Evolutionary conservation across 2,113 vertebrate species (phyloP), one percentile per base, ranked within the genome.

Genomic region (Passer domesticus): DNA sequence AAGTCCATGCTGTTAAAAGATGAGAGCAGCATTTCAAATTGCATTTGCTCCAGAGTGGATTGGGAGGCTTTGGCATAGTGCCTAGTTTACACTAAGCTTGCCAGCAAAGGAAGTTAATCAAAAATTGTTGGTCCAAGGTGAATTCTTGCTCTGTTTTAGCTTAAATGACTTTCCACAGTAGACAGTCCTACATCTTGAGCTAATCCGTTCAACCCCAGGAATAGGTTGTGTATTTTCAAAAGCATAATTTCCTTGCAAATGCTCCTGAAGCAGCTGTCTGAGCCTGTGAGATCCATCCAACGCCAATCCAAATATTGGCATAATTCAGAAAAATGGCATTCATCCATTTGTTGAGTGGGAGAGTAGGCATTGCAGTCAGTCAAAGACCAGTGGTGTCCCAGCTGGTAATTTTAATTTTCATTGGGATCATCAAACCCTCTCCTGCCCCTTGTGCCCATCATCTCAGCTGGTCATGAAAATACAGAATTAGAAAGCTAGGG

Each of bases 31-130:
- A 67, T 59, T 95, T 72, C 78, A 72, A 50, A 72, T 30, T 82
- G 20, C 41, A 25, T 79, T 93, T 76, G 37, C 39, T 91, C 52
- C 76, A 55, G 52, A 78, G 81, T 78, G 73, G 43, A 46, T 33
- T 74, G 78, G 62, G 82, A 94, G 64, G 62, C 56, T 72, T 88
- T 94, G 95, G 90, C 94, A 20, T 3, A 50, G 74, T 1, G 43
- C 77, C 93, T 53, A 14, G 84, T 96, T 92, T 95, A 87, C 62
- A 44, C 78, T 87, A 18, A 52, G 62, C 64, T 23, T 91, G 84
- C 87, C 90, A 94, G 62, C 67, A 85, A 77, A 64, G 90, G 69
- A 95, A 89, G 89, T 94, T 95, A 84, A 95, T 94, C 77, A 92
- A 50, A 74, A 89, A 59, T 82, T 91, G 78, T 87, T 89, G 82